phyloP scores from a whole-genome alignment of 1,140 invertebrate genomes.

The Eumaeus atala region DNA sequence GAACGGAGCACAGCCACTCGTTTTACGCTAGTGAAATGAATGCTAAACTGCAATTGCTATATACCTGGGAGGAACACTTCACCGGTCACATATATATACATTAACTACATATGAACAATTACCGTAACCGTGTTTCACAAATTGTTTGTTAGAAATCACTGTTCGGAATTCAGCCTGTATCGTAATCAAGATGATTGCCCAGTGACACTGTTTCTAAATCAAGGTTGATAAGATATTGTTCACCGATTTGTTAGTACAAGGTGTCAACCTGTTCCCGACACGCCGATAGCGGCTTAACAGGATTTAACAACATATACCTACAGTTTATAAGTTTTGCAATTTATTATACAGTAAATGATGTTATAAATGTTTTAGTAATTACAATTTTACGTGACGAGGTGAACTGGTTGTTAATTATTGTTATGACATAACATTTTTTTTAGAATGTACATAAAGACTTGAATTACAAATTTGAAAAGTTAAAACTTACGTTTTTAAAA shows the following conservation, averaged over 20 bases:
- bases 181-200: conserved; percentile 24
- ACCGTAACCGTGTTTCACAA: not conserved
- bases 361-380: conserved; percentile 1
- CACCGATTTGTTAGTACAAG: conserved; percentile 32
- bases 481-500: too few relatives aligned
- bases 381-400: conserved; percentile 7
- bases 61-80: too few relatives aligned
- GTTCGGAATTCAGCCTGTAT: conserved; percentile 14
- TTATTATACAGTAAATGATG: conserved; percentile 3
- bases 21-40: too few relatives aligned
- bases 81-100: too few relatives aligned
- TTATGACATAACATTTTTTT: conserved; percentile 10
- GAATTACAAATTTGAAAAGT: too few relatives aligned
- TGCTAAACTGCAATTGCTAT: too few relatives aligned
- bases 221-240: conserved; percentile 54
- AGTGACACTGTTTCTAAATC: conserved; percentile 50
- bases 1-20: too few relatives aligned
- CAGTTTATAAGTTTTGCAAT: too few relatives aligned
- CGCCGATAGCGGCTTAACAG: conserved; percentile 26
- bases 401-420: conserved; percentile 13
- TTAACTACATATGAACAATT: too few relatives aligned
- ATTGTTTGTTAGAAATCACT: too few relatives aligned
- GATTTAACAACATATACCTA: conserved; percentile 6
- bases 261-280: conserved; percentile 25
- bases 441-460: conserved; percentile 17